Conservation (phyloP, 2,797 vertebrate species). For the Lycodopsis pacificus region DNA sequence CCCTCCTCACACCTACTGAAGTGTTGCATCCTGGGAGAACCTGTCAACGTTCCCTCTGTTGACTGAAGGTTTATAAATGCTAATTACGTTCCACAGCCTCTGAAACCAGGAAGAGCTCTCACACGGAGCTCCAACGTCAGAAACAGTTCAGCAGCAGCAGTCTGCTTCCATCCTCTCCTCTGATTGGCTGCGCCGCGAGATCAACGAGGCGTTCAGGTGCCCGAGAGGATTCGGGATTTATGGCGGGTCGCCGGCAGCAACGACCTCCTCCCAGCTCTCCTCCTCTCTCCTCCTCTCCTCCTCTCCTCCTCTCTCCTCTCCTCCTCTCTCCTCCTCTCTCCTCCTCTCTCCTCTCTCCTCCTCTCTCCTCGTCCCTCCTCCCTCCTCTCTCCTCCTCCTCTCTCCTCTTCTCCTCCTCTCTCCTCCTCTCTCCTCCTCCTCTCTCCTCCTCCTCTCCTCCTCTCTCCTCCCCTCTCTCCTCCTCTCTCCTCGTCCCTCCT, state of each 20-base stretch:
- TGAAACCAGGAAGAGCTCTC: conserved; percentile 35
- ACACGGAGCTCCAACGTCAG: neutral
- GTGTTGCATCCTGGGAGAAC: conserved; percentile 9
- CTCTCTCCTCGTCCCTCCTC: too few species aligned
- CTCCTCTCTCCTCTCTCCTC: too few species aligned
- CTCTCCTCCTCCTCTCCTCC: too few species aligned
- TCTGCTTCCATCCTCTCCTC: conserved; percentile 63
- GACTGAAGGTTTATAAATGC: neutral
- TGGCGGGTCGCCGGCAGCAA: conserved; percentile 17
- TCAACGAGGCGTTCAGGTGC: conserved; percentile 62
- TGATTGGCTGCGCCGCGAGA: conserved; percentile 27
- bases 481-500: too few species aligned
- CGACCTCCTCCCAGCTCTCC: conserved; percentile 48
- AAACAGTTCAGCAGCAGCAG: conserved; percentile 26
- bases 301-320: too few species aligned
- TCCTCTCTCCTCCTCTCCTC: conserved; percentile 37
- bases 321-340: too few species aligned
- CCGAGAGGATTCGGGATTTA: conserved; percentile 48
- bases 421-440: too few species aligned
- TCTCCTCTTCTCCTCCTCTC: too few species aligned
- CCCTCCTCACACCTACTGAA: neutral
- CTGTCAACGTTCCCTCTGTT: conserved; percentile 6
- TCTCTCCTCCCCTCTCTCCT: too few species aligned
- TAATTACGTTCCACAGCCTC: conserved; percentile 34
- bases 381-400: too few species aligned